phyloP scores from a whole-genome alignment of 2,113 vertebrate genomes.

The Planiliza haematocheilus region DNA sequence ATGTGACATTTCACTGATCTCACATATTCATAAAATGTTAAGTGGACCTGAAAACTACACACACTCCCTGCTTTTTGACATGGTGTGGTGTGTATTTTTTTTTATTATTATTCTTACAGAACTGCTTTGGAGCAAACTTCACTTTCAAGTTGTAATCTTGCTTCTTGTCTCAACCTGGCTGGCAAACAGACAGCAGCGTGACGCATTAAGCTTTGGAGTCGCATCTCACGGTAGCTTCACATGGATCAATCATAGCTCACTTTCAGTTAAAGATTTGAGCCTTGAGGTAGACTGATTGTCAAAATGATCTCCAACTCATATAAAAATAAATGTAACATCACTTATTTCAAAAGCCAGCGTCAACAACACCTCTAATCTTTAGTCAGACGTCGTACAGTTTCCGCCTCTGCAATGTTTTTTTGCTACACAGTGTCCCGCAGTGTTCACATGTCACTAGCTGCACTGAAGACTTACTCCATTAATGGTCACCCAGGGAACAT shows the following conservation, averaged over 20 bases:
- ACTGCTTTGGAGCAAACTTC: background rate
- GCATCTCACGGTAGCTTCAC: background rate
- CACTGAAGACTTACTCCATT: constrained; percentile 85
- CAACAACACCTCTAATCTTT: background rate
- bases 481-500: constrained; percentile 94
- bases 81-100: background rate
- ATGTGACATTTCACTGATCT: too few relatives aligned
- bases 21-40: too few relatives aligned
- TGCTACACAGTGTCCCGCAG: too few relatives aligned
- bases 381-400: too few relatives aligned
- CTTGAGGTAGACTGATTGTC: constrained; percentile 10
- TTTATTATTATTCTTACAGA: background rate
- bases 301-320: constrained; percentile 15
- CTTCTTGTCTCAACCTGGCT: background rate
- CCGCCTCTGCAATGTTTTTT: too few relatives aligned
- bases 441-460: background rate
- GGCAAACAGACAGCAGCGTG: background rate
- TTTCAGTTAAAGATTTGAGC: constrained; percentile 1
- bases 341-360: background rate
- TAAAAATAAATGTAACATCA: background rate
- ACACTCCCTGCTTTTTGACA: too few relatives aligned
- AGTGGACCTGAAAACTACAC: too few relatives aligned
- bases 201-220: too few relatives aligned
- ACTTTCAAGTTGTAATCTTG: background rate
- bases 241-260: background rate